Percentiles rank a stretch among this genome's conserved stretches.
These are phyloP conservation scores for Anhinga anhinga DNA, from an alignment of 2,113 vertebrate species.

Conservation along the genomic window DNA sequence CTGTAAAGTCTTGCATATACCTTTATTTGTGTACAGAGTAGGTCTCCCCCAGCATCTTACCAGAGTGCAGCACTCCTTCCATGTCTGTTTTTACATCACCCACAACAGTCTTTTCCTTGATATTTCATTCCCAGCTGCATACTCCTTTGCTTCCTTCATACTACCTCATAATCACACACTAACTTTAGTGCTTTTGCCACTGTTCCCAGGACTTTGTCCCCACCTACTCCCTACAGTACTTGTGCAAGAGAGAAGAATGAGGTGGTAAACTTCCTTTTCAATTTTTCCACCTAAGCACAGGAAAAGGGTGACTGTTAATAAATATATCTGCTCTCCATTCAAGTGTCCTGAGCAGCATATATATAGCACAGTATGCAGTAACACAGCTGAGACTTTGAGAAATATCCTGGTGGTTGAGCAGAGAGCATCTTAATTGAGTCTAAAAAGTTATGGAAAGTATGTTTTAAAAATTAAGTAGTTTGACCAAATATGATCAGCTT, in stretches of 20 bases:
- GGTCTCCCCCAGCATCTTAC: accelerated
- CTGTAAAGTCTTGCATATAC: not conserved
- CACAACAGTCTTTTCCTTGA: not conserved
- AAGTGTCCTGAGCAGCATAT: not conserved
- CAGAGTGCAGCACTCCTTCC: not conserved
- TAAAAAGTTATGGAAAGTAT: not conserved
- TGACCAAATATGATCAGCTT: not conserved
- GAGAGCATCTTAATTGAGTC: not conserved
- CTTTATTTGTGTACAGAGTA: not conserved
- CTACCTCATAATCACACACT: not conserved
- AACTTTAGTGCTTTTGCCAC: not conserved
- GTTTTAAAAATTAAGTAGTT: not conserved
- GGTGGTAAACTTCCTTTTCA: not conserved
- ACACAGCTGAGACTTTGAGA: not conserved
- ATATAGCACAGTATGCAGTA: not conserved
- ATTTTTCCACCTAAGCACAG: not conserved
- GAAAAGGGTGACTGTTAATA: not conserved
- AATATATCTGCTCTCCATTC: not conserved
- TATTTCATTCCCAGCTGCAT: not conserved
- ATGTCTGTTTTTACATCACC: not conserved
- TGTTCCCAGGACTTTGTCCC: not conserved
- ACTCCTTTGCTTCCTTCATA: not conserved
- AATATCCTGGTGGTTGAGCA: not conserved
- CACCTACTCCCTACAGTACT: not conserved
- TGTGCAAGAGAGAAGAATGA: not conserved